Base-by-base conservation (phyloP, 2,797 vertebrate species). In the Sebastes umbrosus region DNA sequence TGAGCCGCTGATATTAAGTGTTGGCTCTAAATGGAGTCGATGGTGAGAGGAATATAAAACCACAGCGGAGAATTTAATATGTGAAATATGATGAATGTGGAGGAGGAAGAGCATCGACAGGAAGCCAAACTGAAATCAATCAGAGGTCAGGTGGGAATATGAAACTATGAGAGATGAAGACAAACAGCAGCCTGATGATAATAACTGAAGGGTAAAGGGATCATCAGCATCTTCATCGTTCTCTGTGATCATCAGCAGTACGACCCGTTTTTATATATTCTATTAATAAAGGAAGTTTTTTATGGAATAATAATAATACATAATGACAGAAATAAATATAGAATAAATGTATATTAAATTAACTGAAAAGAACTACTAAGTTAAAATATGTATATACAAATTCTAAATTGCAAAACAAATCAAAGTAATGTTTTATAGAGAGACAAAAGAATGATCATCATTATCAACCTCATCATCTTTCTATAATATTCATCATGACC, bases 51-150 rank as follows among this genome's bases (percentile, higher is more conserved):
- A 91, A 86, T 46, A 82, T 77, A 77, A 90, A 93, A 79, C 73
- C 70, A 22, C 67, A 75, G 77, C 13, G 1, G 63, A 80, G 72
- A 82, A 82, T 68, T 85, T 77, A 83, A 91, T 83, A 82, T 79
- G 5, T 1, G 75, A 87, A 88, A 88, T 74, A 14, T 77, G 87
- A 93, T 87, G 75, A 90, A 92, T 57, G 83, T 22, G 84, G 75
- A 80, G 76, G 77, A 82, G 70, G 81, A 82, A 69, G 68, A 79
- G 63, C 69, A 84, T 73, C 66, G 87, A 88, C 84, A 86, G 87
- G 86, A 93, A 90, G 82, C 65, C 65, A 39, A 84, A 84, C 64
- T 55, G 82, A 73, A 89, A 90, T 87, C 82, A 88, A 89, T 88
- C 78, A 59, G 80, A 65, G 82, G 82, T 87, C 83, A 62, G 32